Base-by-base conservation (phyloP, 1,140 invertebrate genomes). In the Limonius californicus region DNA sequence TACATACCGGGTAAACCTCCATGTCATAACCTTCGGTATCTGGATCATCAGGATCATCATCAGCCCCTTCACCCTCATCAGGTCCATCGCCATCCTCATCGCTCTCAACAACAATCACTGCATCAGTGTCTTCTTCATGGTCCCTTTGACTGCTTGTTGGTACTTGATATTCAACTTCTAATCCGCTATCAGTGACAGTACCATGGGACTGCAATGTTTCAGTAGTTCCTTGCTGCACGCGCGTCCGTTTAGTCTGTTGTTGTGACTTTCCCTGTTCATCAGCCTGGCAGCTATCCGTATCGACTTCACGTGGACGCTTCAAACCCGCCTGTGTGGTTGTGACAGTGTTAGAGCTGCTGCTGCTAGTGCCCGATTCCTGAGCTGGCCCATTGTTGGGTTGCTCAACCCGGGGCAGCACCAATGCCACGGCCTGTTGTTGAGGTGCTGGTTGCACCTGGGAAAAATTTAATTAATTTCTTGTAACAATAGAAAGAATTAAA, bases 111-210 rank as follows among this genome's bases (percentile, higher is more conserved):
- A 89, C 87, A 14, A 89, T 86, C 14, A 91, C 86, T 20, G 90
- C 86, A 45, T 84, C 80, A 54, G 71, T 69, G 64, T 91, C 89
- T 74, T 90, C 88, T 65, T 90, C 88, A 68, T 90, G 89, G 73
- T 91, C 89, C 21, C 89, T 82, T 70, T 90, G 89, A 18, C 89
- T 90, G 2, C 89, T 91, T 0, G 90, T 91, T 1, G 90, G 89
- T 42, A 91, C 89, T 78, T 91, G 83, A 69, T 86, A 86, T 68
- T 89, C 87, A 3, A 87, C 85, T 69, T 89, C 87, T 47, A 85
- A 79, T 20, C 79, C 78, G 18, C 79, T 81, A 59, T 84, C 81
- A 21, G 53, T 55, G 54, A 81, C 78, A 45, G 80, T 78, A 35
- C 65, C 67, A 30, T 55, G 53, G 1, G 20, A 32, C 61, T 62